Base-by-base conservation (phyloP, 2,888 invertebrate species). In the Piscicola geometra region DNA sequence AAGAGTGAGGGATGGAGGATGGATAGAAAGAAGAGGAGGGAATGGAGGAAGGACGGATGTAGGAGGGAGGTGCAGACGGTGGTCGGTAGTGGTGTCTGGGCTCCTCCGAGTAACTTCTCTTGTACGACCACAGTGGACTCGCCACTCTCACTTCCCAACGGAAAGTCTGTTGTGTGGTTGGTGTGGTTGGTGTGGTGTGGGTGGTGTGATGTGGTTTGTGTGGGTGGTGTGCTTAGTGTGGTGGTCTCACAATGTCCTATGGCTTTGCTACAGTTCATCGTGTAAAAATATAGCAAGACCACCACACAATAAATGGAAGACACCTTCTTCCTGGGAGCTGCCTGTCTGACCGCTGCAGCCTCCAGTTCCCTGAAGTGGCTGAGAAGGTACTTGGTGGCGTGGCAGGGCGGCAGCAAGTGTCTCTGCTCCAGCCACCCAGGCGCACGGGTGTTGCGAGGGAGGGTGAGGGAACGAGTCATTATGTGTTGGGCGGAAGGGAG, bases 31-130 rank as follows among this genome's bases (percentile, higher is more conserved):
- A 41, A 15, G 9, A 15, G 41, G 41, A 9, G 41, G 41, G 41
- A 15, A 15, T 41, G 41, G 41, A 41, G 15, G 41, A 41, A 15
- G 5, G 41, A 15, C 9, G 41, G 5, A 5, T 41, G 41, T 9
- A 15, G 41, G 15, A 41, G 41, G 41, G 41, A 15, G 41, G 41
- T 41, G 41, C 15, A 15, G 41, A 41, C 9, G 41, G 41, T 9
- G 41, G 41, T 9, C 41, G 41, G 41, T 9, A 41, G 15, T 5
- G 15, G 41, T 9, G 41, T n/a, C 71, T 47, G 5, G 71, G 71
- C 21, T 71, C 71, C 50, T 71, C 71, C 52, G 71, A 71, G 30
- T 50, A 71, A 35, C 71, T 71, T 5, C 71, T 25, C 1, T 33
- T 33, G 52, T 50, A 71, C 18, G n/a, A 25, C 28, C 70, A 33